phyloP scores from a whole-genome alignment of 2,797 vertebrate species.

The Pangasius macronema region DNA sequence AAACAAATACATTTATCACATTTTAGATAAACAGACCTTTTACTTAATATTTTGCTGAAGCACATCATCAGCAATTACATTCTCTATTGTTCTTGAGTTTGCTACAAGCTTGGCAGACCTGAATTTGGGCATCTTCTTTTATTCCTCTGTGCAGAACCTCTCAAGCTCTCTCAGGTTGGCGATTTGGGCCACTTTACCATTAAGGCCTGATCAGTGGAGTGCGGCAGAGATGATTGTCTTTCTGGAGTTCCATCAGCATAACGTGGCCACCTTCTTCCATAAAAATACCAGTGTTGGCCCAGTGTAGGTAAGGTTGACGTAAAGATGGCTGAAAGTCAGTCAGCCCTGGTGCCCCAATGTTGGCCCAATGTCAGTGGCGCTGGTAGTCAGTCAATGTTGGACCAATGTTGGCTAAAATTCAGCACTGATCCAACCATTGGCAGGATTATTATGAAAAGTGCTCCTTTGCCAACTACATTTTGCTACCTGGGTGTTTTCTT shows the following conservation, averaged over 20 bases:
- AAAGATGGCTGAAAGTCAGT: neutral
- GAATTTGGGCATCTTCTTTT: neutral
- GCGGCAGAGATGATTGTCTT: no score
- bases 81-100: neutral
- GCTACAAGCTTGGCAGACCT: neutral
- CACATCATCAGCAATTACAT: neutral
- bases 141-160: neutral
- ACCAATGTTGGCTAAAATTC: neutral
- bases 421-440: neutral
- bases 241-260: neutral
- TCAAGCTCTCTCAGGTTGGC: neutral
- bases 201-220: neutral
- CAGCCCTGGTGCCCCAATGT: neutral
- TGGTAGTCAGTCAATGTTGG: neutral
- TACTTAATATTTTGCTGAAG: neutral
- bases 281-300: neutral
- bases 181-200: neutral
- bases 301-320: neutral
- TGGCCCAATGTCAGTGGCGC: neutral
- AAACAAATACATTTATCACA: neutral
- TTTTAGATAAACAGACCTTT: neutral
- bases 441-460: neutral
- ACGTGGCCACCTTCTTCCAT: neutral
- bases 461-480: neutral
- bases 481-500: no score